A percentile compares a stretch with the other conserved stretches of the same genome.
phyloP scores from a whole-genome alignment of 1,140 invertebrate species.

The Asobara japonica region DNA sequence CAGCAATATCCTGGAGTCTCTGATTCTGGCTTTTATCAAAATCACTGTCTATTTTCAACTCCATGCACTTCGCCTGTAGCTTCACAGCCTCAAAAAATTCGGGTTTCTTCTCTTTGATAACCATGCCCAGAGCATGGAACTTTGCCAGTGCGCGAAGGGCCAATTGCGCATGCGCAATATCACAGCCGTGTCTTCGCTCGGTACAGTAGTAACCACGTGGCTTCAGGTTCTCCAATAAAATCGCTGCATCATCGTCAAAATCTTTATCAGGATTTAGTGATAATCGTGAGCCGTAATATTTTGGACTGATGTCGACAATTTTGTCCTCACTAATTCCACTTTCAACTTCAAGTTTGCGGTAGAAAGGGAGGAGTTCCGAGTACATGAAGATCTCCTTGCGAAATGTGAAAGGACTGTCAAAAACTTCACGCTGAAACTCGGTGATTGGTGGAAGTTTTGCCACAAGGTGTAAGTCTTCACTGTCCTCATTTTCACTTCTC shows the following conservation, averaged over 20 bases:
- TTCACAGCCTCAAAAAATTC: constrained; percentile 64
- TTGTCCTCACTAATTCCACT: constrained; percentile 58
- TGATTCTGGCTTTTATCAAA: too few relatives aligned
- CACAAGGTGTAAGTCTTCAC: constrained; percentile 53
- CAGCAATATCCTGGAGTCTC: neutral
- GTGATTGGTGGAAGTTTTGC: constrained; percentile 62
- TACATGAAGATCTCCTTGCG: constrained; percentile 60
- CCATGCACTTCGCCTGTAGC: constrained; percentile 41
- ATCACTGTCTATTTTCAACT: too few relatives aligned
- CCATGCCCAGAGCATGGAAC: constrained; percentile 71
- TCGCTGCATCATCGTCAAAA: constrained; percentile 68
- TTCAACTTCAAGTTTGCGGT: constrained; percentile 52
- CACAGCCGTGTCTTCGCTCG: constrained; percentile 64
- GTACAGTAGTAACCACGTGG: constrained; percentile 62
- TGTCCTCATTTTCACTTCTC: constrained; percentile 27
- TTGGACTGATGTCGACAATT: constrained; percentile 63
- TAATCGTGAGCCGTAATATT: constrained; percentile 68
- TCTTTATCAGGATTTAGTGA: constrained; percentile 54
- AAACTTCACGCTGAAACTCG: constrained; percentile 52
- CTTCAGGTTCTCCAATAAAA: constrained; percentile 71
- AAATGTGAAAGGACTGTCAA: constrained; percentile 59
- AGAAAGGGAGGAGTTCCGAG: constrained; percentile 50
- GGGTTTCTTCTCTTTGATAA: constrained; percentile 66
- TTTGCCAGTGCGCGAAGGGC: constrained; percentile 66
- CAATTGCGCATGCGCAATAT: constrained; percentile 63